Base-by-base conservation (phyloP, 2,113 vertebrate species). In the Oreochromis aureus region DNA sequence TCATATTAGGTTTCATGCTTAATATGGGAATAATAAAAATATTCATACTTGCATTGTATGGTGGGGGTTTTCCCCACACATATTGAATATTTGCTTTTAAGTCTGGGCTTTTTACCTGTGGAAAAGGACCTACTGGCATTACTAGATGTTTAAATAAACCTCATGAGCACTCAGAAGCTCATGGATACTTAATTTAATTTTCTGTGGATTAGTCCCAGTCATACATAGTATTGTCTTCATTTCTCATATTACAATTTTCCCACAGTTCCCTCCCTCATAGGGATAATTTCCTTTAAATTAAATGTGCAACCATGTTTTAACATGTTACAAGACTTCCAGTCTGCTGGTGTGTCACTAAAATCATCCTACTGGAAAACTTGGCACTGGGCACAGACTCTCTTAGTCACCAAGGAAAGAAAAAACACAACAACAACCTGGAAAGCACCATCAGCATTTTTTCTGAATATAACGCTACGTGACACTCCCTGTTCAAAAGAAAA, bases 401-500 rank as follows among this genome's bases (percentile, higher is more conserved):
- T 80, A 90, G 86, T 93, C 90, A 93, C 87, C 15, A 76, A 86
- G 55, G 36, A 6, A 48, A 36, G 27, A 87, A 83, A 54, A 66
- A 59, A 81, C 48, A 54, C 84, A 54, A 86, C 18, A 84, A 89
- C 39, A 85, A 86, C 61, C 41, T 86, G 48, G 36, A 55, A 27
- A 73, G 41, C 69, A 73, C 41, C 41, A 73, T 30, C 69, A 76
- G 69, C 41, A 76, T 76, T 73, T 89, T 85, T 85, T 80, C 39
- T 82, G 30, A 18, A 18, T 27, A 5, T 30, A 7, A 48, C 41
- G 18, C 41, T 73, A 18, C 9, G 18, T 53, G 71, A 91, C 89
- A 89, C 93, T 91, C 90, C 93, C 93, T 86, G 55, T 86, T 53
- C 6, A 78, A 78, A 84, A 87, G 63, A 85, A 58, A 94, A 83